A percentile compares a stretch with the other conserved stretches of the same genome.
Evolutionary conservation across 2,113 vertebrate species (phyloP).

Genomic region (Apeltes quadracus): DNA sequence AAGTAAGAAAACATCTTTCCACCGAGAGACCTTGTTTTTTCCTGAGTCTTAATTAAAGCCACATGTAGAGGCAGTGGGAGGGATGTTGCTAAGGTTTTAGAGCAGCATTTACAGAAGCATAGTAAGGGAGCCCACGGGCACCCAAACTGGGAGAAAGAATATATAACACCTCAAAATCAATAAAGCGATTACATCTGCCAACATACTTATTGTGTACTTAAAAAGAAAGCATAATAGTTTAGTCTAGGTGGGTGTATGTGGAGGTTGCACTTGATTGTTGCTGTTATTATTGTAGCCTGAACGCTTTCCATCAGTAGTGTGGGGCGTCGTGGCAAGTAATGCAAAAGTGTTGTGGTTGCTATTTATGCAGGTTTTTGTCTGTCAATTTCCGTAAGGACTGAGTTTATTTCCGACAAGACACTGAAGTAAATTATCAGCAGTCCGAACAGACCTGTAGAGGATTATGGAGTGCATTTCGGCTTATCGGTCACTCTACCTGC

Average conservation of each 20-base stretch:
- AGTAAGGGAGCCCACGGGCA: neutral
- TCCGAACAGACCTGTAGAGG: constrained; percentile 2
- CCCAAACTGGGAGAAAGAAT: neutral
- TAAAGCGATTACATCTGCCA: constrained; percentile 18
- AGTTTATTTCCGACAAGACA: constrained; percentile 16
- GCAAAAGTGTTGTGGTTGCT: neutral
- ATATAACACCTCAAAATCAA: constrained; percentile 36
- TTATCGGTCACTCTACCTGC: constrained; percentile 16
- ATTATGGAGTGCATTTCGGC: constrained; percentile 24
- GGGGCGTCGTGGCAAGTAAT: neutral
- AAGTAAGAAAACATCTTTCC: constrained; percentile 26
- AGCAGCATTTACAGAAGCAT: neutral
- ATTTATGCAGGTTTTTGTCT: constrained; percentile 16
- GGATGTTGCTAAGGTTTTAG: constrained; percentile 1
- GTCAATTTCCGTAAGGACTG: constrained; percentile 1
- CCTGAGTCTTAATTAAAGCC: constrained; percentile 30
- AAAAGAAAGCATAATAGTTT: constrained; percentile 18
- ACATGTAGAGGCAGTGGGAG: constrained; percentile 17
- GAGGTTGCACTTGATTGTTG: constrained; percentile 28
- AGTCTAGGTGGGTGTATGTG: constrained; percentile 18
- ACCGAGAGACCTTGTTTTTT: constrained; percentile 12
- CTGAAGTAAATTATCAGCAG: neutral
- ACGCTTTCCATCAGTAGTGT: constrained; percentile 22
- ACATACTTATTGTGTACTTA: constrained; percentile 26
- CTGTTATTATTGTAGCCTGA: constrained; percentile 33